Percentiles rank a stretch among this genome's conserved stretches.
These are phyloP conservation scores for Polymixis flavicincta DNA, from an alignment of 2,888 invertebrate species.

Conservation along the genomic window DNA sequence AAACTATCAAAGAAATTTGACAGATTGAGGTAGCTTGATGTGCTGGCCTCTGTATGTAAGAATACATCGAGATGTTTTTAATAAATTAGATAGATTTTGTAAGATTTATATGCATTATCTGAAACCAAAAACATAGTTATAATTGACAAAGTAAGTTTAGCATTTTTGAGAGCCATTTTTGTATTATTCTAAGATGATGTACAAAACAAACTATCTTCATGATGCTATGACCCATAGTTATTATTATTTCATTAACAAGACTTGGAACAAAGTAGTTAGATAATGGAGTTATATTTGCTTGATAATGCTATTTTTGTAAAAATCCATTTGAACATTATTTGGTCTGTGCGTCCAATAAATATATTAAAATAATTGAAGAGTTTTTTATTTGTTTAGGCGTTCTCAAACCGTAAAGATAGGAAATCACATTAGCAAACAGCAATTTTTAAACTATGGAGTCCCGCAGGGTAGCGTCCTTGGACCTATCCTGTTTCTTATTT, in stretches of 20 bases:
- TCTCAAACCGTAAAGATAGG: too few relatives aligned
- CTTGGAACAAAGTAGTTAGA: constrained; percentile 17
- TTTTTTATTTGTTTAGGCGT: too few relatives aligned
- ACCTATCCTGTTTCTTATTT: too few relatives aligned
- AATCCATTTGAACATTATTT: constrained; percentile 9
- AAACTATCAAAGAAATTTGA: too few relatives aligned
- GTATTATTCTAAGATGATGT: constrained; percentile 27
- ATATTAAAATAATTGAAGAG: constrained; percentile 12
- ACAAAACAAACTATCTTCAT: constrained; percentile 35
- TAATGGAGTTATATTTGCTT: constrained; percentile 22
- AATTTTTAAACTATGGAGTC: too few relatives aligned
- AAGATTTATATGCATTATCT: constrained; percentile 51
- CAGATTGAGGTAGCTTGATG: too few relatives aligned
- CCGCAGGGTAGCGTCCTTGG: too few relatives aligned
- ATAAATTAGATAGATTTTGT: constrained; percentile 44
- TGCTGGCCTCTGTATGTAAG: too few relatives aligned
- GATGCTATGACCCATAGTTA: constrained; percentile 6
- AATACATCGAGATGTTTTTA: constrained; percentile 46
- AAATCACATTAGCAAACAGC: too few relatives aligned
- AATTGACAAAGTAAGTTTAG: constrained; percentile 7
- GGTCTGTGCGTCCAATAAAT: constrained; percentile 59
- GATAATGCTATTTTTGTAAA: constrained; percentile 25
- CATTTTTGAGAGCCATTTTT: constrained; percentile 44
- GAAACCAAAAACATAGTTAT: constrained; percentile 59
- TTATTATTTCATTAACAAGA: constrained; percentile 9